Evolutionary conservation across 2,113 vertebrate genomes (phyloP).

Genomic region (Ptyas mucosa): DNA sequence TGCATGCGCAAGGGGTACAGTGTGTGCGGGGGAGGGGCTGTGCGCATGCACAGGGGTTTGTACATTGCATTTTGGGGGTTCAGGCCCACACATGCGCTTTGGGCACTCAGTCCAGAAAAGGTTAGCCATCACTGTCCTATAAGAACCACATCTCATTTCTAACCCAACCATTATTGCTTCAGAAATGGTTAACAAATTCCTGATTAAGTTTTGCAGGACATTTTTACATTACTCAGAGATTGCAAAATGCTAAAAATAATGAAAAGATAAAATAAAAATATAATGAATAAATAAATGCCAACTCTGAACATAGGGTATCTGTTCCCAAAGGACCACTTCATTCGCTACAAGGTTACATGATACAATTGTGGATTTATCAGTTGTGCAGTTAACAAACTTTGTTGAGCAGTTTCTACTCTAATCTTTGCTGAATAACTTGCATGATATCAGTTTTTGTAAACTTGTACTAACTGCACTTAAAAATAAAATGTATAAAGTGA

Average conservation of each 20-base stretch:
- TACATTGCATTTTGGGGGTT: too few species aligned
- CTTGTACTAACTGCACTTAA: background rate
- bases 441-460: background rate
- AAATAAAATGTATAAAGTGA: background rate
- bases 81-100: too few species aligned
- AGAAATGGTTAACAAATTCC: conserved; percentile 21
- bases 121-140: background rate
- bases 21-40: too few species aligned
- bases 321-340: conserved; percentile 26
- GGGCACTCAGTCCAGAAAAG: too few species aligned
- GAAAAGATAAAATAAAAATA: conserved; percentile 17
- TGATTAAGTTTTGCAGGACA: conserved; percentile 43
- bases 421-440: background rate
- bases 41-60: too few species aligned
- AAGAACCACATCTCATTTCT: conserved; percentile 18
- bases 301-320: conserved; percentile 22
- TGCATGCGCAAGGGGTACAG: too few species aligned
- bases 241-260: conserved; percentile 47
- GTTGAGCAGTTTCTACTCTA: background rate
- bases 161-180: background rate
- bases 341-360: background rate
- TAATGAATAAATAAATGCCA: background rate
- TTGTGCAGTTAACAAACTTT: background rate
- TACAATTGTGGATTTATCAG: background rate
- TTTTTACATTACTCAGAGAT: conserved; percentile 51